Percentiles rank a stretch among this genome's conserved stretches.
Evolutionary conservation across 2,888 invertebrate genomes (phyloP).

Genomic region (Netelia melanura): DNA sequence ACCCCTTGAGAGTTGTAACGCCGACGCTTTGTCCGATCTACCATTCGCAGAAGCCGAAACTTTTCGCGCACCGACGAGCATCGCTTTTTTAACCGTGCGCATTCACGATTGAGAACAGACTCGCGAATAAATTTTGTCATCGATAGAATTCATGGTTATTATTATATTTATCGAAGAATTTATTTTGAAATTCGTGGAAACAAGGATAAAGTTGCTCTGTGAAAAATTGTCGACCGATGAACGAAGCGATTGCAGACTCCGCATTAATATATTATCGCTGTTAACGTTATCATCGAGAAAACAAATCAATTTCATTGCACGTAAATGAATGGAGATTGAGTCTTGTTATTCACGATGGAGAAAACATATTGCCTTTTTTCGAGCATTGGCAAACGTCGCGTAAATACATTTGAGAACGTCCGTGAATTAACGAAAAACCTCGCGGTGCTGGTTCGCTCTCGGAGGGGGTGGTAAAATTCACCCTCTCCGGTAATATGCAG

Average conservation of each 20-base stretch:
- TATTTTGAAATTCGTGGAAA: too few species aligned
- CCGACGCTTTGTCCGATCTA: slow-evolving; percentile 66
- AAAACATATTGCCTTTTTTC: slow-evolving; percentile 20
- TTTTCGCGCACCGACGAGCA: background rate
- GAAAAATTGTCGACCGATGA: too few species aligned
- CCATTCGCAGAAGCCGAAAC: background rate
- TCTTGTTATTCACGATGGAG: slow-evolving; percentile 13
- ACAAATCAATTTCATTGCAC: background rate
- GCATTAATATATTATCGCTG: too few species aligned
- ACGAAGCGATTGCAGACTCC: too few species aligned
- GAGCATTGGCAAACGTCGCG: slow-evolving; percentile 70
- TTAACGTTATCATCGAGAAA: too few species aligned
- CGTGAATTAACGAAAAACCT: slow-evolving; percentile 69
- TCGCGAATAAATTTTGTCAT: slow-evolving; percentile 3
- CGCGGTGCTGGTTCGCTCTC: slow-evolving; percentile 63
- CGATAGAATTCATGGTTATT: too few species aligned
- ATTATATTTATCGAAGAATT: too few species aligned
- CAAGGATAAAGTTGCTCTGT: too few species aligned
- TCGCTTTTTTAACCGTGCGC: background rate
- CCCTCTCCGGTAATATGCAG: slow-evolving; percentile 15
- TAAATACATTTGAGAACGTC: slow-evolving; percentile 64
- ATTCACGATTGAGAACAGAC: too few species aligned
- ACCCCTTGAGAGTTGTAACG: slow-evolving; percentile 75
- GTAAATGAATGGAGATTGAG: background rate
- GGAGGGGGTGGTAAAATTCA: slow-evolving; percentile 35